A percentile compares a stretch with the other conserved stretches of the same genome.
Conservation (phyloP, 2,888 invertebrate genomes). For the Malachius bipustulatus region DNA sequence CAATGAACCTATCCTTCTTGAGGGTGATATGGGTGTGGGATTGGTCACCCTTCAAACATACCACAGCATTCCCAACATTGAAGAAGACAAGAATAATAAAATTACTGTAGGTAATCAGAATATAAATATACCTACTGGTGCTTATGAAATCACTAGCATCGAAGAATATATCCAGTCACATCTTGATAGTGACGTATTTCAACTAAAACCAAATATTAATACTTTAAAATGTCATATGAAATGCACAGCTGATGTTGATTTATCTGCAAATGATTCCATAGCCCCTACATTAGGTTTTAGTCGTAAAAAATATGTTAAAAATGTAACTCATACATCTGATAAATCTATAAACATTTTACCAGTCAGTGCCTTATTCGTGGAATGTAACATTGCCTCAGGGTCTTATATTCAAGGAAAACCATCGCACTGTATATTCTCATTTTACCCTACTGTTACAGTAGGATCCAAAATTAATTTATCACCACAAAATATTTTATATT, state of each 20-base stretch:
- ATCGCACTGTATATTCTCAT: background rate
- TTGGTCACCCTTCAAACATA: conserved; percentile 12
- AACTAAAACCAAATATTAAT: background rate
- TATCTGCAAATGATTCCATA: background rate
- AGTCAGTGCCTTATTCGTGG: too few relatives aligned
- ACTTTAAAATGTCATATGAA: background rate
- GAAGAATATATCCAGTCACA: too few relatives aligned
- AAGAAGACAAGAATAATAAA: conserved; percentile 11
- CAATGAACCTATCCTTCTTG: conserved; percentile 13
- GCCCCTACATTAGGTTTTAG: background rate
- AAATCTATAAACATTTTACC: background rate
- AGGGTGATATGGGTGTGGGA: conserved; percentile 12
- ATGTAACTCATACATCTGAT: background rate
- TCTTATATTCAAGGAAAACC: background rate
- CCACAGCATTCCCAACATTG: conserved; percentile 11
- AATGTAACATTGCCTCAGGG: background rate
- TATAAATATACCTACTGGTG: conserved; percentile 7
- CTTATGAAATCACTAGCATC: conserved; percentile 9
- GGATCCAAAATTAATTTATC: conserved; percentile 8
- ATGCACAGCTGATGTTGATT: background rate
- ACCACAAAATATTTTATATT: conserved; percentile 8
- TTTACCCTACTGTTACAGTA: background rate
- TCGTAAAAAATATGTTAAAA: background rate
- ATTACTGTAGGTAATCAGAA: background rate
- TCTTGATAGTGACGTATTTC: too few relatives aligned